phyloP scores from a whole-genome alignment of 2,888 invertebrate species.

The Aromia moschata region DNA sequence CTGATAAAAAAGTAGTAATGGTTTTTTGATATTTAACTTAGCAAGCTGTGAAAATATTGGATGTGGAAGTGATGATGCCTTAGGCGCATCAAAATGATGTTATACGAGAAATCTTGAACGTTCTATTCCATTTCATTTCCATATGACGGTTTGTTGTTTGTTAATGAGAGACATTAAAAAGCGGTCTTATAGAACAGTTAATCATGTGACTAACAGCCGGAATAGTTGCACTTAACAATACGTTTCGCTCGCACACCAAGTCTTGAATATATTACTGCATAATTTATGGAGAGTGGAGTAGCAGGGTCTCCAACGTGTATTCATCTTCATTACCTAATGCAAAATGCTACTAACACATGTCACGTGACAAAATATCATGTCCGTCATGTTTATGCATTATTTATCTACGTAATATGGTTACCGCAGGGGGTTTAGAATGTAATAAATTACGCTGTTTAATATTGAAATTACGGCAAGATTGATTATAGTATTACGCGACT shows the following conservation, averaged over 20 bases:
- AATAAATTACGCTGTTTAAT: conserved; percentile 1
- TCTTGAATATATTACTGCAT: conserved; percentile 15
- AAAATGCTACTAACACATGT: conserved; percentile 36
- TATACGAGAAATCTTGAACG: no score
- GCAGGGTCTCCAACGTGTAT: conserved; percentile 36
- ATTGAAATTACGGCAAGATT: not conserved
- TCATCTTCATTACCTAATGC: conserved; percentile 41
- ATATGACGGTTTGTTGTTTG: no score
- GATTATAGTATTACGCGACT: not conserved
- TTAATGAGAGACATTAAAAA: no score
- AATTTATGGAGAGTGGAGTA: conserved; percentile 24
- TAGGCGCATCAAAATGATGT: no score
- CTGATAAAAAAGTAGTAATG: no score
- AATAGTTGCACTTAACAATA: conserved; percentile 3
- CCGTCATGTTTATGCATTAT: conserved; percentile 2
- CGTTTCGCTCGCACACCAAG: not conserved
- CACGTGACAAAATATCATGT: conserved; percentile 38
- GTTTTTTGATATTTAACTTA: no score
- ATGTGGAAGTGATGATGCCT: no score
- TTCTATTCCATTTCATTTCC: no score
- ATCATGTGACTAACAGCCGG: not conserved
- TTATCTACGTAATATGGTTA: conserved; percentile 33
- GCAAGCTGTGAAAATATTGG: no score
- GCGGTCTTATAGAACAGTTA: no score
- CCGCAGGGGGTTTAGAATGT: not conserved